Percentiles rank a stretch among this genome's conserved stretches.
These are phyloP conservation scores for Mallotus villosus DNA, from an alignment of 2,797 vertebrate genomes.

Conservation along the genomic window DNA sequence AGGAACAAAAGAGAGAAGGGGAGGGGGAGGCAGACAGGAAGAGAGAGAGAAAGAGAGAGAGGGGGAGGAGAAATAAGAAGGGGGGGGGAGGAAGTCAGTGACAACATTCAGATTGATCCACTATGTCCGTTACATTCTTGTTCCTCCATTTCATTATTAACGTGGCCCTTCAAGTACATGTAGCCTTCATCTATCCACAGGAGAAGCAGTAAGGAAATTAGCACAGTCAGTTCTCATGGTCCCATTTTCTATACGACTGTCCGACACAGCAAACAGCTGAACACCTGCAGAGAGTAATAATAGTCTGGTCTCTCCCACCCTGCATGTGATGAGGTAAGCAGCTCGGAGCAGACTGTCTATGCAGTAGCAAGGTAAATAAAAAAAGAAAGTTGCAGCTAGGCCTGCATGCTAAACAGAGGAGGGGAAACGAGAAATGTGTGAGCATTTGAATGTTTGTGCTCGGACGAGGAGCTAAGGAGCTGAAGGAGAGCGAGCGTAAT, in stretches of 20 bases:
- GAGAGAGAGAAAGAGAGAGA: not conserved
- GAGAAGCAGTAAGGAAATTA: not conserved
- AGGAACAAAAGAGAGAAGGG: not conserved
- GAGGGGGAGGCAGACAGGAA: too few species aligned
- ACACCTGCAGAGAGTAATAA: not conserved
- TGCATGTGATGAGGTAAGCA: too few species aligned
- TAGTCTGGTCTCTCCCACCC: not conserved
- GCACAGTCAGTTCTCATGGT: not conserved
- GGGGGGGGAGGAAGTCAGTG: not conserved
- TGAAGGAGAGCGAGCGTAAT: constrained; percentile 37
- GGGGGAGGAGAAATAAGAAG: not conserved
- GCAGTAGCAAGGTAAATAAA: not conserved
- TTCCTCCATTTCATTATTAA: constrained; percentile 24
- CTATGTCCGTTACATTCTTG: not conserved
- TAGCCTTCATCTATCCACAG: not conserved
- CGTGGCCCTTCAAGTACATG: constrained; percentile 40
- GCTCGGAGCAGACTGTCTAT: too few species aligned
- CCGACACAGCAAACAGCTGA: not conserved
- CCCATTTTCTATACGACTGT: not conserved
- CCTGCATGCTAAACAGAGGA: not conserved
- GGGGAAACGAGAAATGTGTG: not conserved
- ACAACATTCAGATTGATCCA: not conserved
- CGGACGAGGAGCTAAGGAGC: constrained; percentile 9
- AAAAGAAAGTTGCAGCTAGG: constrained; percentile 1
- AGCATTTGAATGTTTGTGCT: constrained; percentile 14